A percentile compares a stretch with the other conserved stretches of the same genome.
Evolutionary conservation across 1,140 invertebrate genomes (phyloP).

Genomic region (Eriocheir sinensis): DNA sequence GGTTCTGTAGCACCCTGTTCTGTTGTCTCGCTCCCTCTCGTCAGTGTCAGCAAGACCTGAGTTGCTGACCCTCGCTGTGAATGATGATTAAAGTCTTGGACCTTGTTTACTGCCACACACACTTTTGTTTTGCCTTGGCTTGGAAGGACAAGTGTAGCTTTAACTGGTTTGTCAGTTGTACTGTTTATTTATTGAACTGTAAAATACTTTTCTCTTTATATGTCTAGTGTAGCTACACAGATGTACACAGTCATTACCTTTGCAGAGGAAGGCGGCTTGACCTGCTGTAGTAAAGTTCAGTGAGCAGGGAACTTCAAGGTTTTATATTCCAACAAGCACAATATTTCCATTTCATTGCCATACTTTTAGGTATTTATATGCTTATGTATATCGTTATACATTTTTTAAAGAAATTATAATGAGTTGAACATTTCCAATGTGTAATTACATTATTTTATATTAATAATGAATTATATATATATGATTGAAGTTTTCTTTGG

Average conservation of each 20-base stretch:
- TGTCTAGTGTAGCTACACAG: neutral
- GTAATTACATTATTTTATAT: conserved; percentile 75
- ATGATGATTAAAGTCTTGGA: neutral
- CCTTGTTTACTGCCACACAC: conserved; percentile 38
- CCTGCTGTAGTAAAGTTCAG: neutral
- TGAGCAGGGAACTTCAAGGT: conserved; percentile 45
- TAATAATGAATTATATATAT: conserved; percentile 73
- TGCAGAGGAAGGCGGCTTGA: neutral
- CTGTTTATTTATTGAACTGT: conserved; percentile 60
- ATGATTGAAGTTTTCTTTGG: conserved; percentile 41
- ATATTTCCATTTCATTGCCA: conserved; percentile 35
- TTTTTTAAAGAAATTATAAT: conserved; percentile 60
- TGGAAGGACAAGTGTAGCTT: conserved; percentile 51
- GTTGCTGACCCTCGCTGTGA: conserved; percentile 37
- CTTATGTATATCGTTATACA: conserved; percentile 34
- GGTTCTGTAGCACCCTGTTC: conserved; percentile 65
- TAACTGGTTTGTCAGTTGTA: conserved; percentile 52
- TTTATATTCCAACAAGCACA: conserved; percentile 56
- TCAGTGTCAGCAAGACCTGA: conserved; percentile 46
- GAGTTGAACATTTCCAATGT: conserved; percentile 75
- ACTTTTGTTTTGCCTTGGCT: conserved; percentile 46
- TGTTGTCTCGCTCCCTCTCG: conserved; percentile 49
- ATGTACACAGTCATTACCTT: conserved; percentile 52
- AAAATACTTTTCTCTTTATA: neutral
- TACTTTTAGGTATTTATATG: neutral